A percentile compares a stretch with the other conserved stretches of the same genome.
phyloP scores from a whole-genome alignment of 2,888 invertebrate species.

The Cheilosia variabilis region DNA sequence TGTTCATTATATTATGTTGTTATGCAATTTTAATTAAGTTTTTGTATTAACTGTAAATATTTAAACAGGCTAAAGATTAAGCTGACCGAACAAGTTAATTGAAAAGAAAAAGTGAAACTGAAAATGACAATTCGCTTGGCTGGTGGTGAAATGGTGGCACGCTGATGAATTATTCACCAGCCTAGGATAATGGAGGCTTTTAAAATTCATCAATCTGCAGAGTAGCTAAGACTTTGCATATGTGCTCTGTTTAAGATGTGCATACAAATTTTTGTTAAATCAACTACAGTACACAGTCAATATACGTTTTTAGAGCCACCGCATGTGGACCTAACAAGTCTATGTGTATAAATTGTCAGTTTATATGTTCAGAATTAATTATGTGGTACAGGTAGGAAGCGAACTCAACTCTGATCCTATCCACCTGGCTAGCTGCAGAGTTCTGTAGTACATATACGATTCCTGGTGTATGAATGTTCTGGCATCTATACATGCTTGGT shows the following conservation, averaged over 20 bases:
- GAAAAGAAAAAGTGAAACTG: constrained; percentile 15
- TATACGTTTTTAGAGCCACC: background rate
- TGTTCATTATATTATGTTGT: constrained; percentile 6
- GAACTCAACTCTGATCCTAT: too few species aligned
- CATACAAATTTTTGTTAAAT: constrained; percentile 14
- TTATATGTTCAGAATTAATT: too few species aligned
- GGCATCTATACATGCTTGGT: too few species aligned
- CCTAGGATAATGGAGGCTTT: too few species aligned
- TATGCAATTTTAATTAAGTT: constrained; percentile 43
- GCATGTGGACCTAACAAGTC: too few species aligned
- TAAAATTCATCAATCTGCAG: background rate
- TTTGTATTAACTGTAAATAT: constrained; percentile 20
- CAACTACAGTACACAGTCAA: background rate
- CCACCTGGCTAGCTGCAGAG: too few species aligned
- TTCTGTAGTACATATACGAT: too few species aligned
- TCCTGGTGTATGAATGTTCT: too few species aligned
- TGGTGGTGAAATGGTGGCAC: background rate
- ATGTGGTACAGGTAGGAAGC: too few species aligned
- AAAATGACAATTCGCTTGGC: constrained; percentile 2
- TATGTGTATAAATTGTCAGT: too few species aligned
- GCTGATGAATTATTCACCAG: constrained; percentile 31
- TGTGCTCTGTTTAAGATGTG: constrained; percentile 13
- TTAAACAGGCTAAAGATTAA: background rate
- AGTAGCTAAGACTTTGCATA: background rate
- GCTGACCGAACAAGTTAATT: constrained; percentile 19